Conservation (phyloP, 2,113 vertebrate species). For the Channa maculata region DNA sequence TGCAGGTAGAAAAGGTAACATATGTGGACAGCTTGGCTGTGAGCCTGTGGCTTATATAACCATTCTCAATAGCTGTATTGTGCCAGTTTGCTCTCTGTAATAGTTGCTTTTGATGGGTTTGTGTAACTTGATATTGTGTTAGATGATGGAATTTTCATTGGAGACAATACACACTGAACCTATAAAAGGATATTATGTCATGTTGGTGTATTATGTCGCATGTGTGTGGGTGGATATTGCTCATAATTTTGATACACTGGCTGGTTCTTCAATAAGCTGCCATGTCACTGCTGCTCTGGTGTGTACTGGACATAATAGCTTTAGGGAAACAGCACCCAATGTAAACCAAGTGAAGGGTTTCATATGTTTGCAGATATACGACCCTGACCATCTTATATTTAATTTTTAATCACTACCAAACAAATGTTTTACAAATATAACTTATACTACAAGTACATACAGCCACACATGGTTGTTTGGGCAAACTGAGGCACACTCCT, state of each 20-base stretch:
- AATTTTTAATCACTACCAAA: not conserved
- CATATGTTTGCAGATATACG: constrained; percentile 5
- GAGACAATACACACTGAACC: constrained; percentile 26
- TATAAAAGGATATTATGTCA: too few species aligned
- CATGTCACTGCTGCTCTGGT: constrained; percentile 13
- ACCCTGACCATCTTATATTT: not conserved
- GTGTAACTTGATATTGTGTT: constrained; percentile 55
- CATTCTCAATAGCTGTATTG: constrained; percentile 58
- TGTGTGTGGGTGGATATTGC: constrained; percentile 30
- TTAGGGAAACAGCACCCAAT: constrained; percentile 46
- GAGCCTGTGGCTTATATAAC: constrained; percentile 52
- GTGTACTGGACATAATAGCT: constrained; percentile 16
- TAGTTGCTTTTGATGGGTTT: constrained; percentile 52
- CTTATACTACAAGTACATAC: not conserved
- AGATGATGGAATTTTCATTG: constrained; percentile 47
- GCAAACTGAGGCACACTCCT: not conserved
- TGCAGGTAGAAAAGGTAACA: constrained; percentile 63
- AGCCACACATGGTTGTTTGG: not conserved
- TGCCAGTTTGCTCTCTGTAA: constrained; percentile 50
- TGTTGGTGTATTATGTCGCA: constrained; percentile 51
- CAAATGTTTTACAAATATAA: not conserved
- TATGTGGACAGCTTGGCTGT: constrained; percentile 55
- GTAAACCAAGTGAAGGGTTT: not conserved
- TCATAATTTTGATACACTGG: constrained; percentile 48
- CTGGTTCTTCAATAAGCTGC: constrained; percentile 48